Percentiles rank a stretch among this genome's conserved stretches.
phyloP scores from a whole-genome alignment of 2,113 vertebrate genomes.

The Vireo altiloquus region DNA sequence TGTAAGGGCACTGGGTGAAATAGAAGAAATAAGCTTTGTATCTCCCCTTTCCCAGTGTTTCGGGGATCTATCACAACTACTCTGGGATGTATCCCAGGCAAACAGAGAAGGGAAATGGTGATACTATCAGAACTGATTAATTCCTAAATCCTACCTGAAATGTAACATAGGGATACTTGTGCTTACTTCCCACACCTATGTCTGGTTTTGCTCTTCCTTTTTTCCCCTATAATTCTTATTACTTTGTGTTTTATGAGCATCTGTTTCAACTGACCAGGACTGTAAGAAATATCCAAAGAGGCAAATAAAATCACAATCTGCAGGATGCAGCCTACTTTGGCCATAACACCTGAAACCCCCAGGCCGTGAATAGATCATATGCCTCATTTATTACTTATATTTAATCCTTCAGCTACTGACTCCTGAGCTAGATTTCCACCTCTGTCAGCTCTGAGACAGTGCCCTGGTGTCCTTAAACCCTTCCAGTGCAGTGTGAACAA shows the following conservation, averaged over 20 bases:
- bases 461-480: background rate
- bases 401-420: constrained; percentile 18
- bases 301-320: background rate
- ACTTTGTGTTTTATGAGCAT: constrained; percentile 6
- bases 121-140: background rate
- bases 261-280: constrained; percentile 11
- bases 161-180: background rate
- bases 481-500: background rate
- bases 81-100: background rate
- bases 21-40: background rate
- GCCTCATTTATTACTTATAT: background rate
- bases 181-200: background rate
- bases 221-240: background rate
- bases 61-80: background rate
- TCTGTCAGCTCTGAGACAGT: background rate
- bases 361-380: background rate
- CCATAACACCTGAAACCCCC: background rate
- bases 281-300: background rate
- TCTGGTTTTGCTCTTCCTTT: background rate
- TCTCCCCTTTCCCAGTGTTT: background rate
- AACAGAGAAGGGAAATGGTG: background rate
- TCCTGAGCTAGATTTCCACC: background rate
- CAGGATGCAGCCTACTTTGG: background rate
- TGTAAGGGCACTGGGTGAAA: background rate
- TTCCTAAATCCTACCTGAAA: background rate